A percentile compares a stretch with the other conserved stretches of the same genome.
Evolutionary conservation across 2,113 vertebrate species (phyloP).

Genomic region (Sinocyclocheilus rhinocerous): DNA sequence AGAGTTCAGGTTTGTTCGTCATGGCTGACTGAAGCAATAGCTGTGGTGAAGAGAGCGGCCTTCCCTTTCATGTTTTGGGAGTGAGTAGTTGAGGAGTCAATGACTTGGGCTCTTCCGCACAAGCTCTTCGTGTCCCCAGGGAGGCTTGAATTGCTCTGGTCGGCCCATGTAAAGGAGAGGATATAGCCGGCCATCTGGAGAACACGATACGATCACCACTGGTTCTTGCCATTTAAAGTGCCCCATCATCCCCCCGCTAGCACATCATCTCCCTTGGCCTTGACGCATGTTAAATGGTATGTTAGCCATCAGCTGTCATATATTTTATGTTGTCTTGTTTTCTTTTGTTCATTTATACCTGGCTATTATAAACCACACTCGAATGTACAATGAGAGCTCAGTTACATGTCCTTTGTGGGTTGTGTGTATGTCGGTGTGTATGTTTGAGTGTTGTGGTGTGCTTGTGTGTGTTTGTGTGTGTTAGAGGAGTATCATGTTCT

Average conservation of each 20-base stretch:
- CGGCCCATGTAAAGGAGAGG: slow-evolving; percentile 39
- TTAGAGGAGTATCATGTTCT: slow-evolving; percentile 39
- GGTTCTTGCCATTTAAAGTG: slow-evolving; percentile 49
- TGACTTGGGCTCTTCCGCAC: neutral
- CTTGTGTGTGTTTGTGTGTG: slow-evolving; percentile 26
- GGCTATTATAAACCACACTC: neutral
- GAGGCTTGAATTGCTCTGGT: slow-evolving; percentile 38
- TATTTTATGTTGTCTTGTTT: slow-evolving; percentile 24
- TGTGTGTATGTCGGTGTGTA: slow-evolving; percentile 12
- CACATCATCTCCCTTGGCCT: neutral
- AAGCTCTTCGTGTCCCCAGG: slow-evolving; percentile 33
- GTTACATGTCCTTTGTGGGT: neutral
- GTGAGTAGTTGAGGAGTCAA: slow-evolving; percentile 32
- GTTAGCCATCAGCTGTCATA: slow-evolving; percentile 35
- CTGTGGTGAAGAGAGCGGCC: neutral
- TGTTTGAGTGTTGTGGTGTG: neutral
- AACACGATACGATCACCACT: slow-evolving; percentile 53
- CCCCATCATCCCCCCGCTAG: slow-evolving; percentile 13
- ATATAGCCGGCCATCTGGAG: slow-evolving; percentile 58
- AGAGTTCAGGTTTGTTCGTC: slow-evolving; percentile 12
- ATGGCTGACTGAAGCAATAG: slow-evolving; percentile 1
- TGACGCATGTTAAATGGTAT: slow-evolving; percentile 19
- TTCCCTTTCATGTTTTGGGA: slow-evolving; percentile 20
- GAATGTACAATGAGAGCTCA: neutral
- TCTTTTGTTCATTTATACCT: neutral